A percentile compares a stretch with the other conserved stretches of the same genome.
phyloP scores from a whole-genome alignment of 2,888 invertebrate genomes.

The Euphydryas editha region DNA sequence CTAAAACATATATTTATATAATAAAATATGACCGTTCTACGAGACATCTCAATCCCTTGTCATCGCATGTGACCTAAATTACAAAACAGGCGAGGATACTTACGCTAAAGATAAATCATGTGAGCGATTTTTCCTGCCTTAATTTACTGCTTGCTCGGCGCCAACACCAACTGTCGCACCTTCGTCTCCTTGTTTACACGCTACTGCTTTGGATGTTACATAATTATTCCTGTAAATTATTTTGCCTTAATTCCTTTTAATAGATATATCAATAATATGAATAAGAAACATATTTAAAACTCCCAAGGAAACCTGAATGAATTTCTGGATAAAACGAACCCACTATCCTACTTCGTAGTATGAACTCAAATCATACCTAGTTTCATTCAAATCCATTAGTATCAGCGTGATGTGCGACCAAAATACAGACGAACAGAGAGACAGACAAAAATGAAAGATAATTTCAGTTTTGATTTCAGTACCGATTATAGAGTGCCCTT shows the following conservation, averaged over 20 bases:
- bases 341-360: too few species aligned
- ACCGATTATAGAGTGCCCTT: too few species aligned
- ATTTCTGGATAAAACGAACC: too few species aligned
- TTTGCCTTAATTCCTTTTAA: not conserved
- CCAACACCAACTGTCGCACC: slow-evolving; percentile 23
- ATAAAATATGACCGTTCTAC: slow-evolving; percentile 10
- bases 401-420: too few species aligned
- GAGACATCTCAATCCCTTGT: slow-evolving; percentile 25
- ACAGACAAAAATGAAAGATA: too few species aligned
- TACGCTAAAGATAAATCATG: slow-evolving; percentile 28
- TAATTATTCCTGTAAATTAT: slow-evolving; percentile 5
- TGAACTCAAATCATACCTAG: too few species aligned
- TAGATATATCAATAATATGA: too few species aligned
- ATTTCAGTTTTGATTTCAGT: too few species aligned
- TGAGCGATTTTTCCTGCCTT: slow-evolving; percentile 20
- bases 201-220: not conserved
- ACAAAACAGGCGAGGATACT: slow-evolving; percentile 26
- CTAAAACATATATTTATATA: not conserved
- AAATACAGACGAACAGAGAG: too few species aligned
- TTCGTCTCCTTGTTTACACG: slow-evolving; percentile 21
- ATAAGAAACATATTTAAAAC: too few species aligned
- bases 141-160: slow-evolving; percentile 28
- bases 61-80: slow-evolving; percentile 27
- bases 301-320: too few species aligned
- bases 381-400: too few species aligned